phyloP scores from a whole-genome alignment of 2,888 invertebrate genomes.

The Morinoia aosen region DNA sequence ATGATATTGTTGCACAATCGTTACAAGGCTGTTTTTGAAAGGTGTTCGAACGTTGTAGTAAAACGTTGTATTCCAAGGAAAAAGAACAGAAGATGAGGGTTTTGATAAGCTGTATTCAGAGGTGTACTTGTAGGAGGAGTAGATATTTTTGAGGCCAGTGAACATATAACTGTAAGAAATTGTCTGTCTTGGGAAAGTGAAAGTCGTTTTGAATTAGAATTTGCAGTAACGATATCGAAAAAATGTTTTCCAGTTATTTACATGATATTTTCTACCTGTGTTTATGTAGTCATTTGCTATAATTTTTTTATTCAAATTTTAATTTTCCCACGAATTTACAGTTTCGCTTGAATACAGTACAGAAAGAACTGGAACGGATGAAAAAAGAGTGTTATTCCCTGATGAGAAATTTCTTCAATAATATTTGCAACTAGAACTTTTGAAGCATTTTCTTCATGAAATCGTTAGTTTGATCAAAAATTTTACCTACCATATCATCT shows the following conservation, averaged over 20 bases:
- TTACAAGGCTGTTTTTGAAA: not conserved
- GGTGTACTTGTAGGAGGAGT: not conserved
- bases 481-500: not conserved
- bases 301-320: not conserved
- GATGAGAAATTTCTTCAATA: not conserved
- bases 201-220: not conserved
- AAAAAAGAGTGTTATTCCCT: not conserved
- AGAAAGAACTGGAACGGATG: not conserved
- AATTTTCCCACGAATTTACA: not conserved
- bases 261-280: not conserved
- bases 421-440: not conserved
- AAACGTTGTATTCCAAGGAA: not conserved
- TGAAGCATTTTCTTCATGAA: not conserved
- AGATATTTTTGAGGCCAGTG: not conserved
- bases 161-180: not conserved
- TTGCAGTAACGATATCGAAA: not conserved
- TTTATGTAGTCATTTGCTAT: not conserved
- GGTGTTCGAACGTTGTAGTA: not conserved
- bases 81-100: not conserved
- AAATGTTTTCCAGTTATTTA: not conserved
- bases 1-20: too few relatives aligned
- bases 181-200: not conserved
- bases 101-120: not conserved
- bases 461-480: not conserved
- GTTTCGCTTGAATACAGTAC: not conserved